These are phyloP conservation scores for Tenrec ecaudatus DNA, from an alignment of 2,113 vertebrate genomes.

Conservation along the genomic window DNA sequence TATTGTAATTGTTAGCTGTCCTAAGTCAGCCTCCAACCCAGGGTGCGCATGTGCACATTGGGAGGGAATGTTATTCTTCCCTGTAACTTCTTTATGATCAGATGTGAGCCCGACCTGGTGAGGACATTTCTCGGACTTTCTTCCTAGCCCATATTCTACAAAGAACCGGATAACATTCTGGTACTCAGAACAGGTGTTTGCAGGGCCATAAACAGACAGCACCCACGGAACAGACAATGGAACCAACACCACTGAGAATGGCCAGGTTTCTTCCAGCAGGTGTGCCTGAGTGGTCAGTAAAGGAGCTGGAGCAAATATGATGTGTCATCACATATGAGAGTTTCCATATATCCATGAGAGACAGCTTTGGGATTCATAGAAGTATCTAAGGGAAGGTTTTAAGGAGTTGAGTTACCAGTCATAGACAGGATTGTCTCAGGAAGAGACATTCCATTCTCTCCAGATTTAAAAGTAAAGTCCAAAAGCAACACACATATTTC, in stretches of 20 bases:
- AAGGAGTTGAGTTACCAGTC: not conserved
- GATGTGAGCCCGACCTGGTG: not conserved
- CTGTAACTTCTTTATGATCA: not conserved
- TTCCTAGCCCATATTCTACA: not conserved
- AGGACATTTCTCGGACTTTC: not conserved
- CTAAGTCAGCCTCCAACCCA: not conserved
- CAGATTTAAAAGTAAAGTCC: not conserved
- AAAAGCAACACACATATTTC: not conserved
- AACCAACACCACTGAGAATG: not conserved
- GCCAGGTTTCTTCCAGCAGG: not conserved
- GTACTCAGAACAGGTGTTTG: not conserved
- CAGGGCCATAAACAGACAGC: not conserved
- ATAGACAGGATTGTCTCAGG: not conserved
- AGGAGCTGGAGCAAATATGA: not conserved
- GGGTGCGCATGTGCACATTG: not conserved
- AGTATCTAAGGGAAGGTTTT: not conserved
- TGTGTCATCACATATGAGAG: not conserved
- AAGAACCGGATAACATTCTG: not conserved
- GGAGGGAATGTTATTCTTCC: not conserved
- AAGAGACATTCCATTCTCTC: constrained; percentile 64
- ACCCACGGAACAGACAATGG: not conserved
- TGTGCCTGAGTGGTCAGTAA: not conserved
- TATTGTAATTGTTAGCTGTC: too few species aligned
- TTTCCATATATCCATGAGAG: not conserved
- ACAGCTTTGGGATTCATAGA: not conserved